Conservation (phyloP, 1,140 invertebrate genomes). For the Solen grandis region DNA sequence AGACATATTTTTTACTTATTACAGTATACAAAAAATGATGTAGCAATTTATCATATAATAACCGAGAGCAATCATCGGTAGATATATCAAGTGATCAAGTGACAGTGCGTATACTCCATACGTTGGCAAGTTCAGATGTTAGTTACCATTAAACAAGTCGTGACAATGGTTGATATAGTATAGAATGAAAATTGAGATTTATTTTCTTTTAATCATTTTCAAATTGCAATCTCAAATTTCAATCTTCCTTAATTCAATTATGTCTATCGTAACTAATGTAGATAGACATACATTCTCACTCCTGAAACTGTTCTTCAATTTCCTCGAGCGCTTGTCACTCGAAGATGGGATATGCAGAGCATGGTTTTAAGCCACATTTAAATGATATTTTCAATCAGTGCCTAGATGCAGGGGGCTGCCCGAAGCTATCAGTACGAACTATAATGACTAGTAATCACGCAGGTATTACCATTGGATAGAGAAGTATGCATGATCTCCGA, state of each 20-base stretch:
- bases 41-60: too few species aligned
- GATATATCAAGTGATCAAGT: too few species aligned
- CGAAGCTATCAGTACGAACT: slow-evolving; percentile 22
- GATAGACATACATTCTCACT: slow-evolving; percentile 1
- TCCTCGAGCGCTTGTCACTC: slow-evolving; percentile 45
- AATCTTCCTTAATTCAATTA: slow-evolving; percentile 50
- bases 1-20: too few species aligned
- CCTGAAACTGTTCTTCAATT: slow-evolving; percentile 46
- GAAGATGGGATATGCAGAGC: too few species aligned
- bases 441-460: slow-evolving; percentile 47
- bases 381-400: slow-evolving; percentile 29
- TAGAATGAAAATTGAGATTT: not conserved
- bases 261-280: not conserved
- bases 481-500: slow-evolving; percentile 27
- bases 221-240: slow-evolving; percentile 16
- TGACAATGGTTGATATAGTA: too few species aligned
- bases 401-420: slow-evolving; percentile 13
- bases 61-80: too few species aligned
- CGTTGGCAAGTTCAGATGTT: too few species aligned
- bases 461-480: slow-evolving; percentile 38
- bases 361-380: slow-evolving; percentile 13
- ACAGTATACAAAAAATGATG: too few species aligned
- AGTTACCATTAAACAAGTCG: too few species aligned
- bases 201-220: not conserved
- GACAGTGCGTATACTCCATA: too few species aligned